Evolutionary conservation across 2,113 vertebrate species (phyloP).

Genomic region (Meriones unguiculatus): DNA sequence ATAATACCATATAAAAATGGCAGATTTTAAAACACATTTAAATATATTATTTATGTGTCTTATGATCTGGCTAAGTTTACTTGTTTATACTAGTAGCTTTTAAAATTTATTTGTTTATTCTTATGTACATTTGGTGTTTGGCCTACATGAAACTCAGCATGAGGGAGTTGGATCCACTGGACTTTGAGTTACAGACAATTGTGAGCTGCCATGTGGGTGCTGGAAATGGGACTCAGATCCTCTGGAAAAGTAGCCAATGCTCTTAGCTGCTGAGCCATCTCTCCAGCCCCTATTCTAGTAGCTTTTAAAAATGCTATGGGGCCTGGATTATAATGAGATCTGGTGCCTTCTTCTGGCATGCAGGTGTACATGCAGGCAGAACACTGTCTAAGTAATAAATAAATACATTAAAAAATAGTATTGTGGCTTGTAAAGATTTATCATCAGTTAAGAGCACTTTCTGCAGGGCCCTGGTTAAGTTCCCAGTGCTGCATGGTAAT

Average conservation of each 20-base stretch:
- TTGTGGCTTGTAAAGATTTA: background rate
- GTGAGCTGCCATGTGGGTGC: too few relatives aligned
- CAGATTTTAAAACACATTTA: background rate
- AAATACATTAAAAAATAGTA: background rate
- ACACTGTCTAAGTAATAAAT: too few relatives aligned
- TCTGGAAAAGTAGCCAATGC: too few relatives aligned
- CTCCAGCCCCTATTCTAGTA: too few relatives aligned
- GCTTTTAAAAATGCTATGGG: too few relatives aligned
- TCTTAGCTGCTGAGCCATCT: too few relatives aligned
- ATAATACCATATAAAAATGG: background rate
- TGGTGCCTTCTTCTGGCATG: background rate
- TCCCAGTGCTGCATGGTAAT: background rate
- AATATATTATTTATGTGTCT: background rate
- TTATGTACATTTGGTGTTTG: too few relatives aligned
- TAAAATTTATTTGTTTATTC: background rate
- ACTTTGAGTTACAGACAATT: too few relatives aligned
- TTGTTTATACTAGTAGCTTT: constrained; percentile 4
- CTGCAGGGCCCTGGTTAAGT: background rate
- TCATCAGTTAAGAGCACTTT: background rate
- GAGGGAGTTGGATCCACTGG: too few relatives aligned
- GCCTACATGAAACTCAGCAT: too few relatives aligned
- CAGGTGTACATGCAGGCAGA: too few relatives aligned
- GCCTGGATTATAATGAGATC: background rate
- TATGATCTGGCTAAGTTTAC: background rate
- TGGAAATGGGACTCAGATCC: too few relatives aligned